These are phyloP conservation scores for Apteryx mantelli DNA, from an alignment of 2,113 vertebrate genomes.

Conservation along the genomic window DNA sequence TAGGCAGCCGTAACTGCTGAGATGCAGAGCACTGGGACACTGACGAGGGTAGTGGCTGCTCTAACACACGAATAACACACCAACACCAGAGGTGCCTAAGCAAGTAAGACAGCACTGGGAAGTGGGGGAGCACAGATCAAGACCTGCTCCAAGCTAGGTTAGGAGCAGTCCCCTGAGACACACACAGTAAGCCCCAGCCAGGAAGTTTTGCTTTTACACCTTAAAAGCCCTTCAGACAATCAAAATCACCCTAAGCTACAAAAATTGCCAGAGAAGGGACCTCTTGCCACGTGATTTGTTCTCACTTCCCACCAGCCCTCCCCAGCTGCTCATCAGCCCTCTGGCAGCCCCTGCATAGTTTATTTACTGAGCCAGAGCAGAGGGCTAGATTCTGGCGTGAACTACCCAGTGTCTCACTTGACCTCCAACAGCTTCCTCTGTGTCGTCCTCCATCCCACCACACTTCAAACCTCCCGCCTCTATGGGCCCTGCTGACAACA, in stretches of 20 bases:
- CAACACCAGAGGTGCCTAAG: not conserved
- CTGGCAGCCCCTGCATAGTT: not conserved
- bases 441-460: accelerated
- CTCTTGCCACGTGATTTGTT: not conserved
- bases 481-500: not conserved
- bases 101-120: not conserved
- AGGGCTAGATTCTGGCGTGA: not conserved
- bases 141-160: not conserved
- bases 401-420: accelerated
- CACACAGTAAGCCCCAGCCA: not conserved
- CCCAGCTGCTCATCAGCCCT: not conserved
- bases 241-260: not conserved
- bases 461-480: not conserved
- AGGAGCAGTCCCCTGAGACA: not conserved
- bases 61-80: accelerated
- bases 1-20: not conserved
- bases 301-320: not conserved
- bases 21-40: accelerated
- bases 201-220: not conserved
- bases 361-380: not conserved
- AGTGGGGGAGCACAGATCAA: not conserved
- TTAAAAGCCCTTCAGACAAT: not conserved
- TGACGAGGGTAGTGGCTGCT: not conserved
- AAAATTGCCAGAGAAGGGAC: not conserved
- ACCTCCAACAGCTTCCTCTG: not conserved